These are phyloP conservation scores for Grus americana DNA, from an alignment of 2,113 vertebrate species.

Conservation along the genomic window DNA sequence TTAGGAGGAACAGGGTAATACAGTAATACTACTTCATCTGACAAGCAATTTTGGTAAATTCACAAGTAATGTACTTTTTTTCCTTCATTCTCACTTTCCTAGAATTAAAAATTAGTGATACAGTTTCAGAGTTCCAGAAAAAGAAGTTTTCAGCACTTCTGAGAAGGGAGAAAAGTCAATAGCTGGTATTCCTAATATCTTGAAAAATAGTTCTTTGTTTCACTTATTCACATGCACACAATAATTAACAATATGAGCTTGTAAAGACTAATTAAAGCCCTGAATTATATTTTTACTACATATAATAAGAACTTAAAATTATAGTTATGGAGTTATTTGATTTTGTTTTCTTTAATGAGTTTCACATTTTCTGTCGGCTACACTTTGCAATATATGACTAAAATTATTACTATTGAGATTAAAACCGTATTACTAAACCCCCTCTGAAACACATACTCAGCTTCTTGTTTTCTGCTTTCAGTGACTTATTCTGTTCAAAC, in stretches of 20 bases:
- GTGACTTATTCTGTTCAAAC: neutral
- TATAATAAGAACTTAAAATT: neutral
- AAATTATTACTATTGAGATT: neutral
- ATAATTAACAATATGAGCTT: neutral
- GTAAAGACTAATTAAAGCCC: neutral
- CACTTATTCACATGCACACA: neutral
- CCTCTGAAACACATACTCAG: neutral
- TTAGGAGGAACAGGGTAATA: neutral
- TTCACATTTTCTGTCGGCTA: neutral
- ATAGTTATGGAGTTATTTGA: neutral
- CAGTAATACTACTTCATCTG: neutral
- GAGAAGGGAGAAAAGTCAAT: neutral
- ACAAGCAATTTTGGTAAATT: neutral
- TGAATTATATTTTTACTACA: neutral
- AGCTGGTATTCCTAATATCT: neutral
- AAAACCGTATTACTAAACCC: rapidly evolving
- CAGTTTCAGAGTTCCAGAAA: neutral
- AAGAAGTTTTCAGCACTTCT: neutral
- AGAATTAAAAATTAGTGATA: neutral
- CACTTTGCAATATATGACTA: neutral
- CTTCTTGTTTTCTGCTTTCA: neutral
- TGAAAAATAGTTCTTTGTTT: neutral
- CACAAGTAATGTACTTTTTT: neutral
- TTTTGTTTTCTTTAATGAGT: neutral
- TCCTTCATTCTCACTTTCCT: neutral